Conservation (phyloP, 2,797 vertebrate genomes). For the Eidolon dupreanum region DNA sequence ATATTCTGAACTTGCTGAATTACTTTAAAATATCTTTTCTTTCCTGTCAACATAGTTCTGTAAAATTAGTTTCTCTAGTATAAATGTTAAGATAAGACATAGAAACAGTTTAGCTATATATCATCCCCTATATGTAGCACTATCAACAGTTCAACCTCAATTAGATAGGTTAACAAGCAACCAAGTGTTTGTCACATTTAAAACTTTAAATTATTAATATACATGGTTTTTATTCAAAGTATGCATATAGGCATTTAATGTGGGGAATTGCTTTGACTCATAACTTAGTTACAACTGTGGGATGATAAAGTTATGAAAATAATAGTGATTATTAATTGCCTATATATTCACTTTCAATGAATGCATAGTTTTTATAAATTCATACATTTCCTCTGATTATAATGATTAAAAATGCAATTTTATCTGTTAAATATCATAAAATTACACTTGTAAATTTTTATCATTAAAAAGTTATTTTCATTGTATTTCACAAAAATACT, state of each 20-base stretch:
- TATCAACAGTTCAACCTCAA: not conserved
- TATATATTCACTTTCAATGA: not conserved
- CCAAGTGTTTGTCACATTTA: not conserved
- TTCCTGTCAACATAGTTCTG: slow-evolving; percentile 31
- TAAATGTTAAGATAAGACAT: not conserved
- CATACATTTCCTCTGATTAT: slow-evolving; percentile 23
- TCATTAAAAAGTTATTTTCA: not conserved
- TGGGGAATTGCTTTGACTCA: not conserved
- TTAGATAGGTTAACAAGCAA: not conserved
- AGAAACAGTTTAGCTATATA: not conserved
- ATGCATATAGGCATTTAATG: not conserved
- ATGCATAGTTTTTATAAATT: not conserved
- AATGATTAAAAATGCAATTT: not conserved
- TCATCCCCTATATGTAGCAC: not conserved
- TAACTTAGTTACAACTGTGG: not conserved
- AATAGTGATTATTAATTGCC: not conserved
- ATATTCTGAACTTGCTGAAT: slow-evolving; percentile 17
- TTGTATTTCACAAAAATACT: slow-evolving; percentile 16
- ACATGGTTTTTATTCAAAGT: not conserved
- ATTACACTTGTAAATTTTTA: not conserved
- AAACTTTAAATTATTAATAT: not conserved
- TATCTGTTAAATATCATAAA: not conserved
- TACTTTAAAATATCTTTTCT: slow-evolving; percentile 51
- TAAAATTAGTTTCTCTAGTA: slow-evolving; percentile 31
- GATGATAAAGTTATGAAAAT: not conserved